phyloP scores from a whole-genome alignment of 2,797 vertebrate species.

The Taenioides sp. region DNA sequence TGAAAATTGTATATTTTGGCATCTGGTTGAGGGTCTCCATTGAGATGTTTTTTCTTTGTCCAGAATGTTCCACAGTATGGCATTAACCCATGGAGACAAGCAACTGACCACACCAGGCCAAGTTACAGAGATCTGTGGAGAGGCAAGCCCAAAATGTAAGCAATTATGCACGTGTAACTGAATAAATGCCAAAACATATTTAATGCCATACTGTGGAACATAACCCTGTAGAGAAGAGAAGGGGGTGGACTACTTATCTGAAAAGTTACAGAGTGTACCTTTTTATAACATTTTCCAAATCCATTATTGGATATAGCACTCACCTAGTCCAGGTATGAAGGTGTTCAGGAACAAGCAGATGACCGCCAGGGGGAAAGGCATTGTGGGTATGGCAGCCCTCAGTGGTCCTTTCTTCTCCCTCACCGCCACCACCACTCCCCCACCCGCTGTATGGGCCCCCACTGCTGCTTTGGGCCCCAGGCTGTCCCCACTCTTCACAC shows the following conservation, averaged over 20 bases:
- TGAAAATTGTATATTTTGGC: background rate
- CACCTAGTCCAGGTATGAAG: constrained; percentile 96
- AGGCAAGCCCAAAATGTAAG: too few species aligned
- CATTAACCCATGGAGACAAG: too few species aligned
- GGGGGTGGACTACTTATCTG: background rate
- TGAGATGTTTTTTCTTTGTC: too few species aligned
- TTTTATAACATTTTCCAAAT: background rate
- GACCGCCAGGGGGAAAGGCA: constrained; percentile 95
- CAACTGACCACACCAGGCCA: too few species aligned
- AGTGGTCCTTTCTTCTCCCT: constrained; percentile 93
- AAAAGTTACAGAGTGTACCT: too few species aligned
- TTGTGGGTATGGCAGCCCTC: constrained; percentile 95
- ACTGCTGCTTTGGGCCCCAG: constrained; percentile 56
- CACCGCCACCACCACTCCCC: constrained; percentile 94
- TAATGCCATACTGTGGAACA: too few species aligned
- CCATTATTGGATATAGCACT: constrained; percentile 55
- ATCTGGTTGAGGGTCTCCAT: too few species aligned
- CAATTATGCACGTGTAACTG: too few species aligned
- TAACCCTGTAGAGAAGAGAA: too few species aligned
- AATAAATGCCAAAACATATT: too few species aligned
- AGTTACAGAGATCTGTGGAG: too few species aligned
- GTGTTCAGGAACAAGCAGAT: constrained; percentile 97
- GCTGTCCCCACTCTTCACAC: constrained; percentile 45
- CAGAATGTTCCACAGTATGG: too few species aligned
- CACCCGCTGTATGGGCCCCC: constrained; percentile 54